Percentiles rank a stretch among this genome's conserved stretches.
Conservation (phyloP, 2,888 invertebrate species). For the Cephus sareptanus region DNA sequence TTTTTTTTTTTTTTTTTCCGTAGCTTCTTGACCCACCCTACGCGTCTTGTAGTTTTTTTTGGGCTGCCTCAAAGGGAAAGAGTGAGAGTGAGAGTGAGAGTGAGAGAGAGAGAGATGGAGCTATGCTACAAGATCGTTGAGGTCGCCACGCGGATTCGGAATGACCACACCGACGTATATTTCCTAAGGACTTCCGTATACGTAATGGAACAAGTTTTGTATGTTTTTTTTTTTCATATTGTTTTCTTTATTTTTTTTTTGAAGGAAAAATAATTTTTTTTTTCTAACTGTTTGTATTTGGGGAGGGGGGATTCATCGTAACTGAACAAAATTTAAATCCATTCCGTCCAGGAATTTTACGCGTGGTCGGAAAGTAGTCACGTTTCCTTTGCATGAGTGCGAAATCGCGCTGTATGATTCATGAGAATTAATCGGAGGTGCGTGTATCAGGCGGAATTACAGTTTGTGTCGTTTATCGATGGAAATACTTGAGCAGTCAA, state of each 20-base stretch:
- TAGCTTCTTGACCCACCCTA: neutral
- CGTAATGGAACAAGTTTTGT: neutral
- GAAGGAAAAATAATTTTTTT: neutral
- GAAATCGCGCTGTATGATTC: neutral
- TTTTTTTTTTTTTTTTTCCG: too few species aligned
- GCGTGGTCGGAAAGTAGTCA: neutral
- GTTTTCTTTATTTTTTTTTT: too few species aligned
- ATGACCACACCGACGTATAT: neutral
- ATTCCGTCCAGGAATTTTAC: neutral
- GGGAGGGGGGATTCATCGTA: neutral
- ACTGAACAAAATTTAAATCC: neutral
- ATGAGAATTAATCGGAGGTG: neutral
- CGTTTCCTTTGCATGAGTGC: neutral
- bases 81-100: neutral
- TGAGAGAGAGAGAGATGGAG: neutral
- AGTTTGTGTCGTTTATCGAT: too few species aligned
- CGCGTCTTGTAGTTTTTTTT: neutral
- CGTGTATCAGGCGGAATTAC: too few species aligned
- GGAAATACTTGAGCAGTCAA: neutral
- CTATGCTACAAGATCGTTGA: neutral
- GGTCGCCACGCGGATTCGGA: neutral
- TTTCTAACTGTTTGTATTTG: neutral
- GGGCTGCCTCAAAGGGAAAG: neutral
- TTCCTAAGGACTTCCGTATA: neutral
- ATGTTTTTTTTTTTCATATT: too few species aligned